These are phyloP conservation scores for Prionace glauca DNA, from an alignment of 2,797 vertebrate genomes.

Conservation along the genomic window DNA sequence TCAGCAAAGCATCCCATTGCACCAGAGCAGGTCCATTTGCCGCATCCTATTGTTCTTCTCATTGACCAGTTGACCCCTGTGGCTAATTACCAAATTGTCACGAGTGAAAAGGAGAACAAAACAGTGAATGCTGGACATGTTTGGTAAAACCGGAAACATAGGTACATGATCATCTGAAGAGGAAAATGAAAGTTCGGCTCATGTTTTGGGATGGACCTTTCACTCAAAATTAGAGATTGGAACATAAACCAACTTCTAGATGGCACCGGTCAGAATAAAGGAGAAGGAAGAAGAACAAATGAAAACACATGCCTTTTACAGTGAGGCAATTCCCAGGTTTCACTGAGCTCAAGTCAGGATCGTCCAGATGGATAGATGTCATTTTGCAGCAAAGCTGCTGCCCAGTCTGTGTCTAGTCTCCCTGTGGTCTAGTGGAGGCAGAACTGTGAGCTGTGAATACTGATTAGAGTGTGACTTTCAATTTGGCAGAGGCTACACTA, in stretches of 20 bases:
- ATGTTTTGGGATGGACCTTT: background rate
- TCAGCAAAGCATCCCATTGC: background rate
- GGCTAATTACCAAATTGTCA: background rate
- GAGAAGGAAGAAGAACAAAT: background rate
- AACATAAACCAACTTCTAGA: background rate
- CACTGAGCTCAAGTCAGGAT: background rate
- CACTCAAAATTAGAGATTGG: background rate
- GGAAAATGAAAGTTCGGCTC: background rate
- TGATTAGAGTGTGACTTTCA: background rate
- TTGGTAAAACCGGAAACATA: background rate
- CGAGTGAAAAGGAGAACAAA: background rate
- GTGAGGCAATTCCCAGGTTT: background rate
- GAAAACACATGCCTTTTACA: too few species aligned
- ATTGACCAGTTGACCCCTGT: too few species aligned
- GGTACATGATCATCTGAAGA: background rate
- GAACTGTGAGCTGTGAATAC: background rate
- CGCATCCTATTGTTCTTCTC: background rate
- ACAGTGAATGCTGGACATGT: background rate
- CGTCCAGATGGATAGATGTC: background rate
- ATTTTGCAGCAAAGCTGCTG: background rate
- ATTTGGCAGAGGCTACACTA: background rate
- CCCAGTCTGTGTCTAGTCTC: background rate
- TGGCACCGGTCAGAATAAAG: background rate
- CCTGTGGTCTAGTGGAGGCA: background rate
- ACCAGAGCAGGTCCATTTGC: background rate